Evolutionary conservation across 2,797 vertebrate species (phyloP), one percentile per base, ranked within the genome.

Genomic region (Dryobates pubescens): DNA sequence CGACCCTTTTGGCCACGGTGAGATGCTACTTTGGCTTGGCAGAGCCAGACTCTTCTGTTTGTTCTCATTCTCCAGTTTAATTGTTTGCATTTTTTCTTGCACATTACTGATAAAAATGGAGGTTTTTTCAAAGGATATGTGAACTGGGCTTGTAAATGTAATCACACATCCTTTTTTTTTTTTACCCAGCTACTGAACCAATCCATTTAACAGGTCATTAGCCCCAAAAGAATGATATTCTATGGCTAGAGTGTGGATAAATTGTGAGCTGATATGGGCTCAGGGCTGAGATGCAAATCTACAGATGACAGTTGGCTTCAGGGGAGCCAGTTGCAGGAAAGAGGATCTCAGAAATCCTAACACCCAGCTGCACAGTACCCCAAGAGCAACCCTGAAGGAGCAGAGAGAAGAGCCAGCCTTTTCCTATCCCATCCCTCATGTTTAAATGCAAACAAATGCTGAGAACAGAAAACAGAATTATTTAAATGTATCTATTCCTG

Each of bases 391-490:
- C 71, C 53, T 58, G 65, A 53, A 64, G 32, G 26, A 78, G 34
- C 27, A 61, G n/a, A 76, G 41, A 49, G 61, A 34, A 67, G n/a
- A 89, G 41, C 23, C 63, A 43, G 51, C n/a, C 53, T 47, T 41
- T 59, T 5, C 43, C 54, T 53, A n/a, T 7, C 49, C 41, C 63
- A 64, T 30, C 62, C 17, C 62, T 69, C 67, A 53, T 9, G 7
- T 30, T 93, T 89, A 92, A 91, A 94, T 77, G 58, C 61, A 92
- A 94, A 86, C 47, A 89, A 92, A 79, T 74, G 32, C 73, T 2
- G 6, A 75, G 78, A 93, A 86, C 34, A 77, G 63, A 78, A 94
- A 78, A 63, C 27, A 70, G 27, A 47, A 83, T 47, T 89, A 77
- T 56, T 77, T 17, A 81, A n/a, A 69, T 68, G 80, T 30, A 72